A percentile compares a stretch with the other conserved stretches of the same genome.
These are phyloP conservation scores for Drosophila subobscura DNA, from an alignment of 1,140 invertebrate genomes.

Conservation along the genomic window DNA sequence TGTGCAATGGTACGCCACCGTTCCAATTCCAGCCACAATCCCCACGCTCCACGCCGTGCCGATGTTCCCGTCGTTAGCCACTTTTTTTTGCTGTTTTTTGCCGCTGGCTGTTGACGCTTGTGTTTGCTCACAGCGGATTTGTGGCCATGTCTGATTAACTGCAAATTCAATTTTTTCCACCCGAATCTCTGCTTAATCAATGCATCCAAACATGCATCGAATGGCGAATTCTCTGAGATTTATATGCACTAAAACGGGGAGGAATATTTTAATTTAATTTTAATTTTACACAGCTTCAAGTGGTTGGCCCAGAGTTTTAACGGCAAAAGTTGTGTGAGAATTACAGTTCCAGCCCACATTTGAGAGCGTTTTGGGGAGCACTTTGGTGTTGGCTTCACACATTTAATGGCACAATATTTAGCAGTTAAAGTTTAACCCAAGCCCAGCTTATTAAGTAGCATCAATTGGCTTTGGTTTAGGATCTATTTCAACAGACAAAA, in stretches of 20 bases:
- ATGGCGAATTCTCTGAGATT: constrained; percentile 7
- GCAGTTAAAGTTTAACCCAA: too few relatives aligned
- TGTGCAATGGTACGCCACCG: constrained; percentile 38
- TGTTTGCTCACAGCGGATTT: constrained; percentile 80
- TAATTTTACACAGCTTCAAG: neutral
- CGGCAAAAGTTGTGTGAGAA: too few relatives aligned
- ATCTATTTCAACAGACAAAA: too few relatives aligned
- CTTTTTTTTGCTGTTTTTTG: constrained; percentile 32
- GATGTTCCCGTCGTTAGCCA: constrained; percentile 58
- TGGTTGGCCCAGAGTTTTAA: too few relatives aligned
- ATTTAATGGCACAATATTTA: too few relatives aligned
- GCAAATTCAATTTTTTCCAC: constrained; percentile 70
- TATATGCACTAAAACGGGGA: neutral
- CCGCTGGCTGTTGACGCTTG: constrained; percentile 2
- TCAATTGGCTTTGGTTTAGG: too few relatives aligned
- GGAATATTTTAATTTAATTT: too few relatives aligned
- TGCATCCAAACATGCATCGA: constrained; percentile 6
- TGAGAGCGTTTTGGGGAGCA: too few relatives aligned
- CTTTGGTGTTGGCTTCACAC: too few relatives aligned
- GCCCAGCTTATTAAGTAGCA: too few relatives aligned
- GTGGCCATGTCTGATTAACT: constrained; percentile 80
- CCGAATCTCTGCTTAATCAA: constrained; percentile 26
- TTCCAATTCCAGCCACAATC: constrained; percentile 1
- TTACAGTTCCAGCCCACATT: too few relatives aligned
- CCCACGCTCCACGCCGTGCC: constrained; percentile 24